These are phyloP conservation scores for Marcusenius ussheri DNA, from an alignment of 2,113 vertebrate species.

Conservation along the genomic window DNA sequence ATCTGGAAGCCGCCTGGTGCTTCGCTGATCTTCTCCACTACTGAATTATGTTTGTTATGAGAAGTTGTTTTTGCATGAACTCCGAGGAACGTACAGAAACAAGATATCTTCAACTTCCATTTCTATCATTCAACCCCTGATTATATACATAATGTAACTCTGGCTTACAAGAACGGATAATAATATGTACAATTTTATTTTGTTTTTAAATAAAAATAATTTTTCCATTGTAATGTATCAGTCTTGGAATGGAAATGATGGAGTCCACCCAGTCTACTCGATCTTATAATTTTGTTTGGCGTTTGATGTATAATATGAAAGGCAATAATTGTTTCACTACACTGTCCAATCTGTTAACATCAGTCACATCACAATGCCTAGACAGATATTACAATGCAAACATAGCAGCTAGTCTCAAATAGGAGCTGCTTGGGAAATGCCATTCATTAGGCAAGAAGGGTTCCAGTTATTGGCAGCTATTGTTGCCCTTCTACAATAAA, in stretches of 20 bases:
- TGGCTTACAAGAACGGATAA: background rate
- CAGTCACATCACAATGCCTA: conserved; percentile 1
- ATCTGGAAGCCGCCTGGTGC: conserved; percentile 35
- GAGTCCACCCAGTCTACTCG: background rate
- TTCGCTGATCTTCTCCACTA: conserved; percentile 42
- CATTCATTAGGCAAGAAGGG: background rate
- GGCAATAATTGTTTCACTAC: background rate
- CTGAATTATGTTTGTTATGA: conserved; percentile 30
- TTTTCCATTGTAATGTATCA: background rate
- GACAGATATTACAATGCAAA: conserved; percentile 2
- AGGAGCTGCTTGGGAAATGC: background rate
- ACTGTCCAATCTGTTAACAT: background rate
- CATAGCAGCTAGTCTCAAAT: background rate
- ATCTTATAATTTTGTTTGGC: background rate
- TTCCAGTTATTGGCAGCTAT: background rate
- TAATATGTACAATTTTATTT: background rate
- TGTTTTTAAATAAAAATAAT: background rate
- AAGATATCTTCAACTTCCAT: background rate
- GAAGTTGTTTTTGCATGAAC: conserved; percentile 42
- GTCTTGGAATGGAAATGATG: background rate
- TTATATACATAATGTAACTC: background rate
- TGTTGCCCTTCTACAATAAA: background rate
- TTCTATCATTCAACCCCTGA: background rate
- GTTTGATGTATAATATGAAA: background rate
- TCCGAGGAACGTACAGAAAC: conserved; percentile 14